Percentiles rank a stretch among this genome's conserved stretches.
phyloP scores from a whole-genome alignment of 2,113 vertebrate species.

The Corythornis vintsioides region DNA sequence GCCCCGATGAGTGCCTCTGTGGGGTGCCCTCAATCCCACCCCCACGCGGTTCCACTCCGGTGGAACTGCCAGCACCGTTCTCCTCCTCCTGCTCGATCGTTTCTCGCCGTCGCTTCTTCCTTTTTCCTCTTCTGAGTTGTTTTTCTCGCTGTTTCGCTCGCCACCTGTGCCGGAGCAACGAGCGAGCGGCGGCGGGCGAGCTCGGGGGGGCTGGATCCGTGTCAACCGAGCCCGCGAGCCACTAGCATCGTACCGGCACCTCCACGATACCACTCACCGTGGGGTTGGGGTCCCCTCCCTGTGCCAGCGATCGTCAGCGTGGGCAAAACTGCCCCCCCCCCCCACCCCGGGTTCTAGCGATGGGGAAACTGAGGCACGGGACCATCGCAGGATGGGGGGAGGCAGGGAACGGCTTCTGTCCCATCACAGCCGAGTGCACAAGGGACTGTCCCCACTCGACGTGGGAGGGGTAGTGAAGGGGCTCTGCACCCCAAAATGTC shows the following conservation, averaged over 20 bases:
- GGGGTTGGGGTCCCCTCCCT: background rate
- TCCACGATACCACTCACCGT: background rate
- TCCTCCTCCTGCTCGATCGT: background rate
- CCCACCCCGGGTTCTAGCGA: background rate
- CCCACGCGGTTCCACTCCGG: background rate
- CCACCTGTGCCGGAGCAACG: background rate
- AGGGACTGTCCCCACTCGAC: background rate
- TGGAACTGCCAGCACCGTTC: background rate
- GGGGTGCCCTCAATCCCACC: background rate
- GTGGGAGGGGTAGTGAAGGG: too few relatives aligned
- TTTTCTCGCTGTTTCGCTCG: background rate
- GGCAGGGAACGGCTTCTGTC: background rate
- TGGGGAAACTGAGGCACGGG: constrained; percentile 3
- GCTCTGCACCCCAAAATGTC: background rate
- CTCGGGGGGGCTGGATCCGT: background rate
- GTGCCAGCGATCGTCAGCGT: rapidly evolving
- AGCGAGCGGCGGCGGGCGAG: background rate
- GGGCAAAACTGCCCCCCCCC: background rate
- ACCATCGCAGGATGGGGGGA: background rate
- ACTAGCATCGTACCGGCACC: background rate
- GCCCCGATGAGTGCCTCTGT: too few relatives aligned
- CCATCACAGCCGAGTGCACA: background rate
- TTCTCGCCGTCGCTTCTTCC: background rate
- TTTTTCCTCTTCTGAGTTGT: background rate
- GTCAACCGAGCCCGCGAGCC: background rate